Base-by-base conservation (phyloP, 2,888 invertebrate species). In the Xylota sylvarum region DNA sequence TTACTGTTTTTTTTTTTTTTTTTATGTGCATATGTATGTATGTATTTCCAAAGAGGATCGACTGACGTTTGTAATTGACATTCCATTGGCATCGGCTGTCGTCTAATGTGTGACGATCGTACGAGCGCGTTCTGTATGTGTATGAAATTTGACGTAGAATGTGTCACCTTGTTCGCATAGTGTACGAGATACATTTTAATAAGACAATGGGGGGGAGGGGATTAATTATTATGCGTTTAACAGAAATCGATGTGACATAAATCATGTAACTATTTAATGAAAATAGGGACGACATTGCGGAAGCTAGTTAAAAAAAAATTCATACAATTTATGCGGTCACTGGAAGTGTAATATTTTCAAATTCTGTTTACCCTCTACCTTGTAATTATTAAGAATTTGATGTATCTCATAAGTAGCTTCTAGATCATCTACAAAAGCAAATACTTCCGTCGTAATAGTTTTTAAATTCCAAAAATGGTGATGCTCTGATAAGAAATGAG, bases 1-100 rank as follows among this genome's bases (percentile, higher is more conserved):
- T 23, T 23, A 23, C 23, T 67, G 35, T 14, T 23, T 19, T 37
- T 7, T 5, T 10, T 58, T 9, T 19, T 19, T 2, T 4, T 40
- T 19, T 7, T 27, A 14, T 10, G 6, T 37, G 14, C 3, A 43
- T 43, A 43, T 1, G 12, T 6, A 14, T 23, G 23, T 23, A 2
- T 23, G 1, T 3, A 14, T n/a, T 5, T 23, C 12, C 23, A 10
- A 40, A 35, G 23, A 52, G 32, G 52, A 50, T 40, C 67, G 14
- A 10, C 27, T 70, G 30, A 32, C 40, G 56, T 19, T 67, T 14
- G 60, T 19, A 10, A 50, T 72, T 73, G 50, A 27, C 12, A 50
- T 60, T 62, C 50, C 37, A 52, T n/a, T 52, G 17, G 40, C 40
- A 40, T 60, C 6, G 4, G 14, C 55, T 43, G 43, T 30, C 14